Evolutionary conservation across 1,140 invertebrate genomes (phyloP), one percentile per base, ranked within the genome.

Genomic region (Hylaeus volcanicus): DNA sequence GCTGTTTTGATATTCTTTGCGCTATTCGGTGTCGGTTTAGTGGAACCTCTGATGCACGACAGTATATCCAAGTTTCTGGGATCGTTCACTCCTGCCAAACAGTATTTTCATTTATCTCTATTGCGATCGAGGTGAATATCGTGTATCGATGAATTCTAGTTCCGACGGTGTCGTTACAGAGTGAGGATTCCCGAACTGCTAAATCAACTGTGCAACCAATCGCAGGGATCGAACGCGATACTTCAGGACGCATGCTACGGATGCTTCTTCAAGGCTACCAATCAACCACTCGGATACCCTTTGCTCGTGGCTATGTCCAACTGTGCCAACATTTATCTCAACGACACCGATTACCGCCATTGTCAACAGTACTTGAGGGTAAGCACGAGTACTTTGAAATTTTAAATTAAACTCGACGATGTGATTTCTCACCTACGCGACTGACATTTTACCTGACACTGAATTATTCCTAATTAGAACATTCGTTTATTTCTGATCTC

Each of bases 211-310:
- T 91, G 91, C 82, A 91, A 87, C 51, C 85, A 89, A 26, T 90
- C 90, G 41, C 90, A 92, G 73, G 86, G 79, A 1, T 79, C 86
- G 0, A 72, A 87, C 11, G 12, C 66, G 0, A 53, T 85, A 15
- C 71, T n/a, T 66, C 88, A 86, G 12, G 91, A 92, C 61, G 91
- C 91, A 5, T 92, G 91, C 64, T 92, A 91, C 75, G 91, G 91
- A 0, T 92, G 91, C 79, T 92, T 92, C 83, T 92, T 88, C 69
- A 85, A 87, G 41, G 86, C 88, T 1, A 89, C 83, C 43, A 87
- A 82, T 69, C 85, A 87, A 82, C 81, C 78, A 3, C 39, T 87
- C n/a, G 86, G 88, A 60, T 92, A 87, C 77, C 81, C 90, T 11
- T 83, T 90, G 64, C 60, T 92, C 51, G 45, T 89, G 11, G 63